Evolutionary conservation across 2,797 vertebrate species (phyloP), one percentile per base, ranked within the genome.

Genomic region (Neosalanx taihuensis): DNA sequence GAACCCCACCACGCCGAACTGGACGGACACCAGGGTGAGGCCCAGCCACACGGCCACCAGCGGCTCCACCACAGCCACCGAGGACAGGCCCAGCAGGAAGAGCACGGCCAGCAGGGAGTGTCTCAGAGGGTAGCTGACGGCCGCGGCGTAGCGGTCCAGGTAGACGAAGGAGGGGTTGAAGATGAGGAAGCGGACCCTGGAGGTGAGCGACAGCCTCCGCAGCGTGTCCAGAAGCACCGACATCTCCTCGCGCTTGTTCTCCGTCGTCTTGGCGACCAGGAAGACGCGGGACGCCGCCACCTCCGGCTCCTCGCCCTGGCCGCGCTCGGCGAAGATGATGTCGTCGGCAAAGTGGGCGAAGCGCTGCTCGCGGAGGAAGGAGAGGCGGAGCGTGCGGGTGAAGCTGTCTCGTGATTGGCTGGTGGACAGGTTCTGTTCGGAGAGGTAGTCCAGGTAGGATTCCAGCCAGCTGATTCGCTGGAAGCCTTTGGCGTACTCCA

Each of bases 381-480:
- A 90, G 85, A 95, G 92, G 78, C 96, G 95, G 61, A 99, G 91
- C 58, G 93, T 94, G 87, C 89, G 94, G 26, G 96, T 98, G 89
- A 99, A 99, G 89, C 98, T 96, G 67, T 94, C 95, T 84, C 95
- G 94, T 3, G 95, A 90, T 83, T 96, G 94, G 86, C 92, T 94
- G 26, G 95, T 94, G 73, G 95, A 96, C 86, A 96, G 90, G 82
- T 99, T 99, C 85, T 92, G 91, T 81, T 97, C 97, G 58, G 93
- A 90, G 81, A 99, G 94, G 85, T 96, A 99, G 92, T 92, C 94
- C 90, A 99, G 92, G 86, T 98, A 99, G 72, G 96, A 95, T 76
- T 99, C 98, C 70, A 99, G 96, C 98, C 98, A 99, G 88, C 97
- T 98, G 94, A 99, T 96, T 71, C 97, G 92, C 88, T 98, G 97